Conservation (phyloP, 2,113 vertebrate species). For the Sakesphorus luctuosus region DNA sequence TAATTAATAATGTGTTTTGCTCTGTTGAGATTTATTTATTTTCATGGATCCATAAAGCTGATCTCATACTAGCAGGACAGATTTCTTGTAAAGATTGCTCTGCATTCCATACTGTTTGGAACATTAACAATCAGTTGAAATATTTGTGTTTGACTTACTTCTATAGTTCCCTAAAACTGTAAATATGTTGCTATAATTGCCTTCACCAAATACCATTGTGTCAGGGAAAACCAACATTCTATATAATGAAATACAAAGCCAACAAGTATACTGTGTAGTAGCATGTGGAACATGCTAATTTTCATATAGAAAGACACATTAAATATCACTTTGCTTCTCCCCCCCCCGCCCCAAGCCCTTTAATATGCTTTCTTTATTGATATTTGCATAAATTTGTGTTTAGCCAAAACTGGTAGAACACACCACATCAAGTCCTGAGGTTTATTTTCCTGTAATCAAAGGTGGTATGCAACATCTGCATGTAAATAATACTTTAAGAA, state of each 20-base stretch:
- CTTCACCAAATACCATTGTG: neutral
- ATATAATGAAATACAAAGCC: neutral
- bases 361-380: neutral
- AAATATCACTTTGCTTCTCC: neutral
- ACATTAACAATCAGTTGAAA: neutral
- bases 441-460: neutral
- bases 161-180: neutral
- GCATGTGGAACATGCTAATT: neutral
- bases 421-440: neutral
- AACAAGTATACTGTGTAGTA: neutral
- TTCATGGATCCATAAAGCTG: neutral
- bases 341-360: no score
- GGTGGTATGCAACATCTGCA: neutral
- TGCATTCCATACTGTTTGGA: neutral
- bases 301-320: neutral
- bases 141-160: neutral
- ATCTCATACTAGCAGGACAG: neutral
- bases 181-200: neutral
- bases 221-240: neutral
- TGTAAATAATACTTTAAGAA: neutral
- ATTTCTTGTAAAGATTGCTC: neutral
- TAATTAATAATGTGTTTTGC: conserved; percentile 39
- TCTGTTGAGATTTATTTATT: neutral
- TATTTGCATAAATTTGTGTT: neutral
- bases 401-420: neutral